Evolutionary conservation across 2,888 invertebrate genomes (phyloP).

Genomic region (Eupithecia tripunctaria): DNA sequence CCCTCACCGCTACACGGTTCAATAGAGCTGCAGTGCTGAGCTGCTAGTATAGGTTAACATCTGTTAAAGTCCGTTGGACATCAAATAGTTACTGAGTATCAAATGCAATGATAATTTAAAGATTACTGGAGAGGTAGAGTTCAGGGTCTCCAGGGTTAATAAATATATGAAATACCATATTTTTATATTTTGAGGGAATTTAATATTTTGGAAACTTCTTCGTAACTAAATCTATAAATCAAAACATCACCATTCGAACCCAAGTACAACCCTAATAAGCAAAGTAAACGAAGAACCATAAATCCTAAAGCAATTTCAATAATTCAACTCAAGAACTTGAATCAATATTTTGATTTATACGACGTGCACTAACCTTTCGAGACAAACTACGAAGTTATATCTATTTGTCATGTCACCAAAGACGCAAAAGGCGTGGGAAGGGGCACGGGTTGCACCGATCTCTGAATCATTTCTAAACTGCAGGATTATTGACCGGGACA

Average conservation of each 20-base stretch:
- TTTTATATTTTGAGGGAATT: background rate
- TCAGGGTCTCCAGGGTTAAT: background rate
- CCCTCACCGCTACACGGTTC: conserved; percentile 38
- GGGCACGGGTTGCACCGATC: conserved; percentile 43
- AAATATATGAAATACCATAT: background rate
- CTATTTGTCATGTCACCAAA: conserved; percentile 22
- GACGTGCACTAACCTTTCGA: conserved; percentile 12
- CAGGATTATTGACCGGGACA: conserved; percentile 40
- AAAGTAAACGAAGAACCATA: conserved; percentile 5
- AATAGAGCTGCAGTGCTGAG: conserved; percentile 33
- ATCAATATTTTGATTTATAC: conserved; percentile 21
- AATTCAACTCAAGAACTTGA: conserved; percentile 20
- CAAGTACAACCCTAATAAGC: background rate
- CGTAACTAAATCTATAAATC: background rate
- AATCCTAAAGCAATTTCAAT: conserved; percentile 7
- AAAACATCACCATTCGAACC: background rate
- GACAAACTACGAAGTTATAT: background rate
- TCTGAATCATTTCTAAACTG: conserved; percentile 37
- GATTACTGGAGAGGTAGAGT: background rate
- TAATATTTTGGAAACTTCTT: background rate
- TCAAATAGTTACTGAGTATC: background rate
- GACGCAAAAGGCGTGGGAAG: conserved; percentile 63
- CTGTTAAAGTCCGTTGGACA: conserved; percentile 22
- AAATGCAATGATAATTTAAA: background rate
- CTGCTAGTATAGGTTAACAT: conserved; percentile 15